Evolutionary conservation across 2,797 vertebrate species (phyloP).

Genomic region (Sebastes trivittatus): DNA sequence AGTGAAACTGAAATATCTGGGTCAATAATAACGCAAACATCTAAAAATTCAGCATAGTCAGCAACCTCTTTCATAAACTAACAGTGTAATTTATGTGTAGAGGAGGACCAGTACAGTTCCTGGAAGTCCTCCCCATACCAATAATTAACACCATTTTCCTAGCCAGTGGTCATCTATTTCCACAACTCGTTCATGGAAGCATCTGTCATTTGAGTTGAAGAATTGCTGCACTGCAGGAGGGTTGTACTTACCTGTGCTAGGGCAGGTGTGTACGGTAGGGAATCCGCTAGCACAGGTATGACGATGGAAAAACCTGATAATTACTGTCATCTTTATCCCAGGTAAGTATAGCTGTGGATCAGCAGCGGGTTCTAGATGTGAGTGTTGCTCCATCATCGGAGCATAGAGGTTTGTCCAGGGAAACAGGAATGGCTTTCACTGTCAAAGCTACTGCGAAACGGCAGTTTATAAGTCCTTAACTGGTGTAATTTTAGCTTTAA

Average conservation of each 20-base stretch:
- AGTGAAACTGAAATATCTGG: background rate
- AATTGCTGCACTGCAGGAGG: conserved; percentile 34
- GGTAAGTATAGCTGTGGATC: conserved; percentile 77
- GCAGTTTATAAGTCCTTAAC: conserved; percentile 77
- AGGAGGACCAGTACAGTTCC: background rate
- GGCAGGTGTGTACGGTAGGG: conserved; percentile 71
- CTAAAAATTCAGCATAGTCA: background rate
- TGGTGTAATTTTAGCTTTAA: conserved; percentile 78
- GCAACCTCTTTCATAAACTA: background rate
- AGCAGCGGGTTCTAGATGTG: conserved; percentile 39
- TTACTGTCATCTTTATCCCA: conserved; percentile 75
- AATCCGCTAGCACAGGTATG: conserved; percentile 71
- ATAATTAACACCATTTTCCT: background rate
- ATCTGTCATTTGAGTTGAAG: conserved; percentile 65
- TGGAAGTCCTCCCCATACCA: conserved; percentile 1
- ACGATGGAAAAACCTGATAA: conserved; percentile 78
- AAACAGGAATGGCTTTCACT: conserved; percentile 63
- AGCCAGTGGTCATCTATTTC: conserved; percentile 23
- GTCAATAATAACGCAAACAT: too few relatives aligned
- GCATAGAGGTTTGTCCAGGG: conserved; percentile 41
- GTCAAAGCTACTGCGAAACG: conserved; percentile 49
- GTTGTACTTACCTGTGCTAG: conserved; percentile 71
- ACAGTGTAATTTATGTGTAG: background rate
- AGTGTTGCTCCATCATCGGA: conserved; percentile 50
- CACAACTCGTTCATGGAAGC: conserved; percentile 45